These are phyloP conservation scores for Amphimedon queenslandica DNA, from an alignment of 37 sponge, comb jelly and placozoan species.

Conservation along the genomic window DNA sequence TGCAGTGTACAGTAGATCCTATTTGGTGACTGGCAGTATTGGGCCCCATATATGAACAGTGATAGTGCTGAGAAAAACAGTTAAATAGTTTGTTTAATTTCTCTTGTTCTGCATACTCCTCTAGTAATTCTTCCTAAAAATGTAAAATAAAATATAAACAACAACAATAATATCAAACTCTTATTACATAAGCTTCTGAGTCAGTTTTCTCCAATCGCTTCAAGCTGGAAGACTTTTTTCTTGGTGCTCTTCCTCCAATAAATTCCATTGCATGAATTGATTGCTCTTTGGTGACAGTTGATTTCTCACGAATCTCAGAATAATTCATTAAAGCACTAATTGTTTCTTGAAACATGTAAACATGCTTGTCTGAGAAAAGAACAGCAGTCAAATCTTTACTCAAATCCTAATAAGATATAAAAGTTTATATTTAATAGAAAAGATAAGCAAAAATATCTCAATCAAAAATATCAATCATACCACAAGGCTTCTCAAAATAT, in stretches of 20 bases:
- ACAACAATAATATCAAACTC: not conserved
- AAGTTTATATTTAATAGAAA: too few species aligned
- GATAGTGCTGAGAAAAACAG: constrained; percentile 25
- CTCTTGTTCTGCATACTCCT: constrained; percentile 21
- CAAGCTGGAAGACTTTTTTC: too few species aligned
- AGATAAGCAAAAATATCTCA: too few species aligned
- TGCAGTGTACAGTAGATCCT: constrained; percentile 11
- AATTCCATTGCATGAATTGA: too few species aligned
- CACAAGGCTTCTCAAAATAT: not conserved
- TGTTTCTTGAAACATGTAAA: not conserved
- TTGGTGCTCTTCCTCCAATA: too few species aligned
- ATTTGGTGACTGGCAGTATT: too few species aligned
- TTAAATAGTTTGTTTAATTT: constrained; percentile 48
- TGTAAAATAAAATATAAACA: too few species aligned
- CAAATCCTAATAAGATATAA: not conserved
- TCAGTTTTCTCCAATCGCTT: not conserved
- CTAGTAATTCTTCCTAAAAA: not conserved
- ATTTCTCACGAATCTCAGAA: too few species aligned
- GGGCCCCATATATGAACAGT: constrained; percentile 37
- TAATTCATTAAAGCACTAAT: too few species aligned
- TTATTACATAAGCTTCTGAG: not conserved
- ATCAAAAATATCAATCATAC: not conserved
- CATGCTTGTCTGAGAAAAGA: not conserved
- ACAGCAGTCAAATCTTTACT: not conserved
- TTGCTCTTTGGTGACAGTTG: not conserved